These are phyloP conservation scores for Tupaia chinensis DNA, from an alignment of 2,113 vertebrate species.

Conservation along the genomic window DNA sequence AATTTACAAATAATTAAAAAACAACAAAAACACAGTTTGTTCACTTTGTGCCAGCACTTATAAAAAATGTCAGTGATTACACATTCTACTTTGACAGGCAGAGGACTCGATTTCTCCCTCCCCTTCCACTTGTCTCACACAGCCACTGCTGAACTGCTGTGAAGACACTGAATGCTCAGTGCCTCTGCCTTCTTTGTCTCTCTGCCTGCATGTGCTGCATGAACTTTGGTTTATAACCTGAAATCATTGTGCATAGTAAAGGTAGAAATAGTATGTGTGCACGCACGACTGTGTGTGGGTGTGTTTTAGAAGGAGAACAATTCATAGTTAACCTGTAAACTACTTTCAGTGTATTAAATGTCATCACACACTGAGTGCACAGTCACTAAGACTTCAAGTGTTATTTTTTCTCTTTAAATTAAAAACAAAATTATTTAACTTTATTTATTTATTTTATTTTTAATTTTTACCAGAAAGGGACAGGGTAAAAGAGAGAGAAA, in stretches of 20 bases:
- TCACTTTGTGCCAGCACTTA: neutral
- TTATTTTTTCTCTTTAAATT: neutral
- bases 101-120: neutral
- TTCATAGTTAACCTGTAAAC: neutral
- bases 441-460: no score
- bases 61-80: neutral
- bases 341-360: neutral
- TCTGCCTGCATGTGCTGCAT: neutral
- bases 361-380: neutral
- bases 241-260: neutral
- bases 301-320: neutral
- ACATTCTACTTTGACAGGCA: neutral
- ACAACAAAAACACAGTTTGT: neutral
- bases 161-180: neutral
- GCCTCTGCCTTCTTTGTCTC: neutral
- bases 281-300: neutral
- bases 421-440: no score
- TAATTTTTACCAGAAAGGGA: no score
- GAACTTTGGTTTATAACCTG: neutral
- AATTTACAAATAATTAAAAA: neutral
- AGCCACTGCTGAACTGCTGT: neutral
- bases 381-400: neutral
- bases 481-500: no score
- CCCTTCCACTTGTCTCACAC: neutral
- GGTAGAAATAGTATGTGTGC: neutral